Evolutionary conservation across 2,113 vertebrate species (phyloP).

Genomic region (Neodon shergylaensis): DNA sequence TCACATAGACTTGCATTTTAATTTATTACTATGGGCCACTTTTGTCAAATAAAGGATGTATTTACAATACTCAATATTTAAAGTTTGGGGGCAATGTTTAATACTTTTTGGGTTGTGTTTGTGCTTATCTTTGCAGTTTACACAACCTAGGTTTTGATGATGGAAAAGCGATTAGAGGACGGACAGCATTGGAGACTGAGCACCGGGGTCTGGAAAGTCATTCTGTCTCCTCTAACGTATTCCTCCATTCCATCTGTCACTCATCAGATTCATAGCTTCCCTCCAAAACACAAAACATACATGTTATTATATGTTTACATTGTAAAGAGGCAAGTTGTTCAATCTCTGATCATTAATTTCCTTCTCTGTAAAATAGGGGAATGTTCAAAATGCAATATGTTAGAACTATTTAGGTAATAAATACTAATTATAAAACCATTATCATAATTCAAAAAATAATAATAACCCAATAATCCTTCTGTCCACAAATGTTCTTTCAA

Average conservation of each 20-base stretch:
- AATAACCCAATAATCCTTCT: background rate
- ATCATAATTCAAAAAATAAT: background rate
- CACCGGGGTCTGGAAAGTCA: background rate
- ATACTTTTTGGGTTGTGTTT: constrained; percentile 56
- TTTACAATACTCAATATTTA: constrained; percentile 68
- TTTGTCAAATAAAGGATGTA: constrained; percentile 71
- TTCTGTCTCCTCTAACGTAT: background rate
- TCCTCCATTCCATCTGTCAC: background rate
- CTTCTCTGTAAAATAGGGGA: constrained; percentile 6
- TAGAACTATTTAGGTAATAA: constrained; percentile 7
- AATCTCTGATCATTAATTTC: constrained; percentile 31
- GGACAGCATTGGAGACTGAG: background rate
- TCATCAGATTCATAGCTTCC: background rate
- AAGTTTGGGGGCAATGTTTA: constrained; percentile 51
- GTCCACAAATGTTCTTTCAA: background rate
- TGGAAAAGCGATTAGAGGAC: background rate
- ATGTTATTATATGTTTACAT: background rate
- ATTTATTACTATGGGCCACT: constrained; percentile 77
- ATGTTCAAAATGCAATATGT: background rate
- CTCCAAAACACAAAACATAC: background rate
- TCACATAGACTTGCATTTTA: constrained; percentile 81
- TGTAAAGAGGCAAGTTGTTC: background rate
- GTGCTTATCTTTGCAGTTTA: constrained; percentile 46
- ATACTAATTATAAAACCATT: background rate
- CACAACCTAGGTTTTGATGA: background rate